A percentile compares a stretch with the other conserved stretches of the same genome.
Conservation (phyloP, 2,113 vertebrate species). For the Passer domesticus region DNA sequence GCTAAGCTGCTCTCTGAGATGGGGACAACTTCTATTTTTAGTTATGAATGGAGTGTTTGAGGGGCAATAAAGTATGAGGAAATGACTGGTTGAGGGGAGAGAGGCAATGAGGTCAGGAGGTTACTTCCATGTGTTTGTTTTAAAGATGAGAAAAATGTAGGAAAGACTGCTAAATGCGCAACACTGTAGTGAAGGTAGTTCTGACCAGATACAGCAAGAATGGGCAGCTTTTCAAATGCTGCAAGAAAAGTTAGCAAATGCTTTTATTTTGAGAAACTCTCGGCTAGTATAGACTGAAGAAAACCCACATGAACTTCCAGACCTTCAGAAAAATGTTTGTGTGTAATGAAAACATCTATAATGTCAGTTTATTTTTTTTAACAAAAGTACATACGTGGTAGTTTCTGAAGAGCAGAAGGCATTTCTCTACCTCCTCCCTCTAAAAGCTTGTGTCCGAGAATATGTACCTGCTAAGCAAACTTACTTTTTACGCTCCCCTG, state of each 20-base stretch:
- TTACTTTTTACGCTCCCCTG: neutral
- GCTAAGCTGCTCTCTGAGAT: neutral
- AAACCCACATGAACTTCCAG: neutral
- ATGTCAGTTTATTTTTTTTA: neutral
- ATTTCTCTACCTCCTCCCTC: neutral
- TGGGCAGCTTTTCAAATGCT: neutral
- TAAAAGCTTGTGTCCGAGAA: neutral
- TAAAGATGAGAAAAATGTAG: neutral
- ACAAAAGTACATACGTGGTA: neutral
- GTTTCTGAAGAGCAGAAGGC: neutral
- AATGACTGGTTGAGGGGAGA: neutral
- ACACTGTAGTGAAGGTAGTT: neutral
- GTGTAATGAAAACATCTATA: neutral
- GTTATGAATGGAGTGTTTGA: neutral
- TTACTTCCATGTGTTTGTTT: neutral
- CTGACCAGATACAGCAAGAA: neutral
- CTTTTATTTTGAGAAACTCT: neutral
- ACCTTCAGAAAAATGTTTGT: neutral
- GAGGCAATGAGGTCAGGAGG: neutral
- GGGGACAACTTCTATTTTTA: neutral
- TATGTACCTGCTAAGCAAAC: neutral
- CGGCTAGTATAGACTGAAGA: neutral
- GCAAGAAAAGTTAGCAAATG: neutral
- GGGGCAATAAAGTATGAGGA: neutral
- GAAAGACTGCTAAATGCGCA: neutral